phyloP scores from a whole-genome alignment of 2,113 vertebrate genomes.

The Semicossyphus pulcher region DNA sequence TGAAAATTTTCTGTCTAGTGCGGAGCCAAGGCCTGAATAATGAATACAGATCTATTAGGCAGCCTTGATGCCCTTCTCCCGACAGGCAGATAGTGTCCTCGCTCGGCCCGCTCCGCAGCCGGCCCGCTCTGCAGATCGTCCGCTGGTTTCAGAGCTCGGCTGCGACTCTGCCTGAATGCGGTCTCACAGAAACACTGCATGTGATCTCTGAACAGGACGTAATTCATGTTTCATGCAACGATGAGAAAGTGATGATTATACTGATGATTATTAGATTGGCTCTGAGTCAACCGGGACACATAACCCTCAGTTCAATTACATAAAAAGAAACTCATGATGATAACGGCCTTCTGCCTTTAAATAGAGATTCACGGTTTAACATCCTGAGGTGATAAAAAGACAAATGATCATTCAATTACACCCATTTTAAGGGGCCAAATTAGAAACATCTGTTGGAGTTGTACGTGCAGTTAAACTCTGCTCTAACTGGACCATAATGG shows the following conservation, averaged over 20 bases:
- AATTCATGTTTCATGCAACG: not conserved
- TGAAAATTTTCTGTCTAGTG: slow-evolving; percentile 20
- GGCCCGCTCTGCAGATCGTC: slow-evolving; percentile 5
- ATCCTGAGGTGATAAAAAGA: not conserved
- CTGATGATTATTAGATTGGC: not conserved
- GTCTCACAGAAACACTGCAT: not conserved
- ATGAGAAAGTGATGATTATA: not conserved
- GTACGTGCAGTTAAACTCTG: not conserved
- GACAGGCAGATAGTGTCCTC: slow-evolving; percentile 46
- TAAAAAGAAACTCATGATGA: not conserved
- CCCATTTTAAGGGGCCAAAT: too few relatives aligned
- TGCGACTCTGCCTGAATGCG: not conserved
- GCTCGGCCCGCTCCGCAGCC: not conserved
- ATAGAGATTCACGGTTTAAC: not conserved
- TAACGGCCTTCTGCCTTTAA: not conserved
- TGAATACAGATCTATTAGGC: slow-evolving; percentile 60
- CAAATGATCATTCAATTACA: not conserved
- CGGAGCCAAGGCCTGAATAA: slow-evolving; percentile 63
- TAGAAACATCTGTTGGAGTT: slow-evolving; percentile 9
- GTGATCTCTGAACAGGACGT: not conserved
- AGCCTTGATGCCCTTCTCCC: slow-evolving; percentile 32
- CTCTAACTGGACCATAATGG: not conserved
- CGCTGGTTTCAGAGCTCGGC: slow-evolving; percentile 11
- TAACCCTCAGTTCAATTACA: not conserved
- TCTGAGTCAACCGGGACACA: not conserved